Evolutionary conservation across 2,797 vertebrate genomes (phyloP).

Genomic region (Emys orbicularis): DNA sequence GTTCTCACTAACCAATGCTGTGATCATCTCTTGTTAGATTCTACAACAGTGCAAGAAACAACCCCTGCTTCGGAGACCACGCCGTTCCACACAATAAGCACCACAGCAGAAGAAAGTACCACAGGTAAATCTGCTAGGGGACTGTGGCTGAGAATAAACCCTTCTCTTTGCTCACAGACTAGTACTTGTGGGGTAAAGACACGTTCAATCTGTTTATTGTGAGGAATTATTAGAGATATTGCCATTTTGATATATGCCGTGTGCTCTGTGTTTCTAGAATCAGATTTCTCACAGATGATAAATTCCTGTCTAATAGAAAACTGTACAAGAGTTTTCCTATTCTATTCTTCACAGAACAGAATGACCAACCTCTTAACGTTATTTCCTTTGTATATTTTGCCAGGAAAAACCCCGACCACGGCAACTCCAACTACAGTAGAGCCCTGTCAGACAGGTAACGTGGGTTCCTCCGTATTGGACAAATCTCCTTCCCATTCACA

Average conservation of each 20-base stretch:
- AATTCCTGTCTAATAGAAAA: no score
- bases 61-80: constrained; percentile 14
- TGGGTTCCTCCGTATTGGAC: background rate
- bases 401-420: background rate
- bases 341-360: no score
- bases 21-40: background rate
- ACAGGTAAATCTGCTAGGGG: background rate
- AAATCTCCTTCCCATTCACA: background rate
- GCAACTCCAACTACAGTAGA: background rate
- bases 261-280: no score
- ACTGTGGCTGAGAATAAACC: background rate
- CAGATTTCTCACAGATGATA: background rate
- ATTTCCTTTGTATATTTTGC: background rate
- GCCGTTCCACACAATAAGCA: constrained; percentile 54
- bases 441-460: background rate
- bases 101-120: background rate
- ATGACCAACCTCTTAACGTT: no score
- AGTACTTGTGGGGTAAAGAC: no score
- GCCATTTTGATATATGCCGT: background rate
- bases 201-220: background rate
- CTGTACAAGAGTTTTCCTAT: no score
- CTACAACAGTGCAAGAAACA: background rate
- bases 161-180: background rate
- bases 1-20: background rate
- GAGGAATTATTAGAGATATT: background rate